Evolutionary conservation across 2,888 invertebrate species (phyloP).

Genomic region (Andrena hattorfiana): DNA sequence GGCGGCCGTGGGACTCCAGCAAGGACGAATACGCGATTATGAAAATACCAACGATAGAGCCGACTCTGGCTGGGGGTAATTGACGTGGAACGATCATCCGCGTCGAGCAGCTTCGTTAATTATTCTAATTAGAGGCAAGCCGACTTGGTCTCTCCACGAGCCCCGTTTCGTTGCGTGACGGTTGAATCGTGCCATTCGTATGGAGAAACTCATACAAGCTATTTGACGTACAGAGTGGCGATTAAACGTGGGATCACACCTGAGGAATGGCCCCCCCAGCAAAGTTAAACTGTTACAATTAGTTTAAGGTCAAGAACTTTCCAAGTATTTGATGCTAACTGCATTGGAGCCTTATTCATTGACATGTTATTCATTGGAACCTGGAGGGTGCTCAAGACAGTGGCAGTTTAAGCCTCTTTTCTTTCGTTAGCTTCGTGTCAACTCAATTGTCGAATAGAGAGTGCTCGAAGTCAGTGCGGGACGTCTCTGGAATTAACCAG

Average conservation of each 20-base stretch:
- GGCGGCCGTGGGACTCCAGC: slow-evolving; percentile 33
- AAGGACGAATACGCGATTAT: slow-evolving; percentile 48
- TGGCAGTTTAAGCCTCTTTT: too few relatives aligned
- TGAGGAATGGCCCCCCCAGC: too few relatives aligned
- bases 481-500: slow-evolving; percentile 19
- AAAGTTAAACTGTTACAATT: too few relatives aligned
- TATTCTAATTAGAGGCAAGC: slow-evolving; percentile 73
- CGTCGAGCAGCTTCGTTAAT: slow-evolving; percentile 67
- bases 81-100: slow-evolving; percentile 55
- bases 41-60: slow-evolving; percentile 43
- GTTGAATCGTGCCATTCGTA: slow-evolving; percentile 8
- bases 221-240: too few relatives aligned
- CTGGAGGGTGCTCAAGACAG: too few relatives aligned
- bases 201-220: too few relatives aligned
- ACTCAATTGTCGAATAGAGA: background rate
- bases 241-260: too few relatives aligned
- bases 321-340: too few relatives aligned
- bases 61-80: slow-evolving; percentile 42
- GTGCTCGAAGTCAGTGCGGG: background rate
- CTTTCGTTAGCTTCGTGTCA: background rate
- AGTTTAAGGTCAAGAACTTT: too few relatives aligned
- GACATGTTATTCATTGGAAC: too few relatives aligned
- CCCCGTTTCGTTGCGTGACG: slow-evolving; percentile 27
- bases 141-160: slow-evolving; percentile 56
- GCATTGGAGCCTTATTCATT: too few relatives aligned